phyloP scores from a whole-genome alignment of 2,113 vertebrate species.

The Forbesichthys papilliferus region DNA sequence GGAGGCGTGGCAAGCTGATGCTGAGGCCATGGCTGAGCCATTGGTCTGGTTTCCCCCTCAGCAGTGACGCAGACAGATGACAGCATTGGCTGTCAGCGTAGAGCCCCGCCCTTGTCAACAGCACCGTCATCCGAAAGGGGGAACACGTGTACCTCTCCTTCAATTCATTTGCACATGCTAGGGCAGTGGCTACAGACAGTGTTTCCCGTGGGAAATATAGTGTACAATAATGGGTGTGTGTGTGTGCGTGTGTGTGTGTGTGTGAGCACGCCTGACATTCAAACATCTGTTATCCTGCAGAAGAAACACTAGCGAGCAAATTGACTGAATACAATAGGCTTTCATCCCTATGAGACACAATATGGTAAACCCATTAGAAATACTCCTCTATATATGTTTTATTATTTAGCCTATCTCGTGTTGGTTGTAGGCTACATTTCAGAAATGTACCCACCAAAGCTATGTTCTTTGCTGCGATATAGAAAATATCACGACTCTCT shows the following conservation, averaged over 20 bases:
- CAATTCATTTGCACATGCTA: constrained; percentile 28
- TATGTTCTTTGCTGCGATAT: neutral
- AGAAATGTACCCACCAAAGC: neutral
- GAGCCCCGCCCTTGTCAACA: constrained; percentile 26
- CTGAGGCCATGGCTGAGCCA: constrained; percentile 14
- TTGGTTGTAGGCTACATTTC: too few relatives aligned
- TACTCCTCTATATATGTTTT: too few relatives aligned
- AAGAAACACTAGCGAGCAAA: too few relatives aligned
- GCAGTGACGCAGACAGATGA: constrained; percentile 34
- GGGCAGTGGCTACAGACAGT: constrained; percentile 7
- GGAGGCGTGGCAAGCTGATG: neutral
- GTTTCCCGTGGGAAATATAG: constrained; percentile 2
- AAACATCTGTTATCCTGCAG: too few relatives aligned
- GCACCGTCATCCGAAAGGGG: constrained; percentile 31
- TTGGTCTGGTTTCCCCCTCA: constrained; percentile 20
- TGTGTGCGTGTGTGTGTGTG: neutral
- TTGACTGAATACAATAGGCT: too few relatives aligned
- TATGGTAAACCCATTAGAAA: too few relatives aligned
- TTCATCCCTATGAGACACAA: too few relatives aligned
- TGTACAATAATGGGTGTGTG: neutral
- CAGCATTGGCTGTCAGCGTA: constrained; percentile 39
- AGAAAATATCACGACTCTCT: neutral
- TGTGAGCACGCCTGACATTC: neutral
- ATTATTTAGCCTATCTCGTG: too few relatives aligned
- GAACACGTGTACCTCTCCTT: constrained; percentile 38